Percentiles rank a stretch among this genome's conserved stretches.
Evolutionary conservation across 2,888 invertebrate genomes (phyloP).

Genomic region (Coronaproctus castanopsis): DNA sequence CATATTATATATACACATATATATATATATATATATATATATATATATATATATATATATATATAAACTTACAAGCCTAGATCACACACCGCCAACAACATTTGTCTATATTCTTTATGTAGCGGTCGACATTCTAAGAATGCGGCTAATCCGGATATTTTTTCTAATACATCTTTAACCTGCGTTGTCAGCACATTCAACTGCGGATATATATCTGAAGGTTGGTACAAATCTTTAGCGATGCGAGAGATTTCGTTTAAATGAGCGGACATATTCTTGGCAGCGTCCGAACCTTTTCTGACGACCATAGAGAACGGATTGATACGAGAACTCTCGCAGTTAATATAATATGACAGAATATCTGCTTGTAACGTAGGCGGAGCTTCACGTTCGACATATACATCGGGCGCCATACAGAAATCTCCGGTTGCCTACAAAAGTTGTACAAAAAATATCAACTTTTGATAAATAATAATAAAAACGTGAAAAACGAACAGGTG

Average conservation of each 20-base stretch:
- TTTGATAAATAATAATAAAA: not conserved
- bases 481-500: too few relatives aligned
- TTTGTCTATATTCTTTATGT: conserved; percentile 60
- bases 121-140: conserved; percentile 65
- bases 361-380: conserved; percentile 31
- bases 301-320: conserved; percentile 64
- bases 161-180: conserved; percentile 41
- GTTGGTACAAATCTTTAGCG: conserved; percentile 33
- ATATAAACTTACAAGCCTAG: conserved; percentile 52
- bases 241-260: conserved; percentile 31
- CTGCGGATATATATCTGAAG: conserved; percentile 24
- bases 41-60: too few relatives aligned
- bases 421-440: conserved; percentile 45
- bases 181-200: conserved; percentile 56
- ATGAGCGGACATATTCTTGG: conserved; percentile 30
- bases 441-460: not conserved
- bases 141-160: conserved; percentile 34
- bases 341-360: conserved; percentile 56
- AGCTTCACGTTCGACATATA: conserved; percentile 35
- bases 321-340: conserved; percentile 57
- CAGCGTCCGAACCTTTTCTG: conserved; percentile 26
- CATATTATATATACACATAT: too few relatives aligned
- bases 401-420: conserved; percentile 65
- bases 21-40: too few relatives aligned
- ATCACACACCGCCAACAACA: conserved; percentile 62